A percentile compares a stretch with the other conserved stretches of the same genome.
Conservation (phyloP, 1,140 invertebrate genomes). For the Drosophila navojoa region DNA sequence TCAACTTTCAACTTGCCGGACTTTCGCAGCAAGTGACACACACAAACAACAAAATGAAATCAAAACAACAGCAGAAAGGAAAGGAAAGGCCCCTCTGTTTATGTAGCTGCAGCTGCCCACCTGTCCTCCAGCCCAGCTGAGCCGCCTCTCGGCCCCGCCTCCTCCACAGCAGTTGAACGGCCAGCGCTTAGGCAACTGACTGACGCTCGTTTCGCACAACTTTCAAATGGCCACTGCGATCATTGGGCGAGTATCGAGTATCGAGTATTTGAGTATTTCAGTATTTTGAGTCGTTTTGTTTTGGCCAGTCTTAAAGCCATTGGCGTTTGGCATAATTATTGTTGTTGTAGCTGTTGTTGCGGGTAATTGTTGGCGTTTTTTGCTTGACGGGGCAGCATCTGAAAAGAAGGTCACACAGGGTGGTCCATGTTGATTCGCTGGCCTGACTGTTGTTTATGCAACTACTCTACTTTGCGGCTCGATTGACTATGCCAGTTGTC, state of each 20-base stretch:
- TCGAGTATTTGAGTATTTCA: conserved; percentile 34
- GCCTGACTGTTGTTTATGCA: conserved; percentile 20
- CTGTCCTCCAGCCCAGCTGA: conserved; percentile 12
- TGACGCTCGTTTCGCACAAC: conserved; percentile 66
- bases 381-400: conserved; percentile 58
- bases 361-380: conserved; percentile 78
- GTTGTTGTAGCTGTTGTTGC: conserved; percentile 52
- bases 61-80: conserved; percentile 33
- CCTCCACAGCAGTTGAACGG: background rate
- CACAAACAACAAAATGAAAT: conserved; percentile 42
- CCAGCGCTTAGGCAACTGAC: conserved; percentile 24
- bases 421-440: conserved; percentile 64
- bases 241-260: conserved; percentile 37
- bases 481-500: background rate
- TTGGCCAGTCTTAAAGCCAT: conserved; percentile 52
- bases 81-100: conserved; percentile 61
- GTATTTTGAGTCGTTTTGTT: conserved; percentile 25
- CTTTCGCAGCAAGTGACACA: conserved; percentile 79
- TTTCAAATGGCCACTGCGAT: conserved; percentile 66
- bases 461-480: conserved; percentile 14
- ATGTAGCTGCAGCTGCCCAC: conserved; percentile 21
- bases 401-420: conserved; percentile 79
- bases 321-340: conserved; percentile 72
- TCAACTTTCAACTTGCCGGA: conserved; percentile 78
- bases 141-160: background rate